Conservation (phyloP, 2,888 invertebrate genomes). For the Steinernema hermaphroditum region DNA sequence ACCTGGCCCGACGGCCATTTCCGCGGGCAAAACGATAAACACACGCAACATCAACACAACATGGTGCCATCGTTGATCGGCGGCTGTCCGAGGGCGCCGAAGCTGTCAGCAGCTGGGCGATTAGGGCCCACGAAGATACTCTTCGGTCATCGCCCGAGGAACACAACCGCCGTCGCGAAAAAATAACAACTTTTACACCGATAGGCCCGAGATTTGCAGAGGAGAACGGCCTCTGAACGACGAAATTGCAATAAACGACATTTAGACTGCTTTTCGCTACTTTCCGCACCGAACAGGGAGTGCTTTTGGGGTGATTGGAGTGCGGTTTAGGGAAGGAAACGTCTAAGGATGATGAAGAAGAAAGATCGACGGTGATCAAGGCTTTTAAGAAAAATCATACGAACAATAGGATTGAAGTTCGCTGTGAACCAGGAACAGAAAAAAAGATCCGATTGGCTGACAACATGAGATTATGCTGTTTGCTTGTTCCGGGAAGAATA, state of each 20-base stretch:
- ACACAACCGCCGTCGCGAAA: neutral
- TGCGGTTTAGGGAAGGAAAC: neutral
- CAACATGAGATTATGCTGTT: no score
- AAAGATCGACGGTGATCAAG: no score
- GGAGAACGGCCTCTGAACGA: neutral
- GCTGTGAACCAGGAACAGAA: no score
- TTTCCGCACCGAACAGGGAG: neutral
- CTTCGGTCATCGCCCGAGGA: neutral
- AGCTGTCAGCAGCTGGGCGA: neutral
- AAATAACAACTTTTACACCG: conserved; percentile 9
- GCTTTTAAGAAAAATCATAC: no score
- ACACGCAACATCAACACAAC: conserved; percentile 28
- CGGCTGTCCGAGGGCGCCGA: conserved; percentile 1
- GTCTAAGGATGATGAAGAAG: no score
- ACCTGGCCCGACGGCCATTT: conserved; percentile 50
- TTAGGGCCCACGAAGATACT: neutral
- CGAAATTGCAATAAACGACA: neutral
- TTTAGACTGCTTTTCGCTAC: neutral
- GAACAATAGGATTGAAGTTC: no score
- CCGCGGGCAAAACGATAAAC: conserved; percentile 44
- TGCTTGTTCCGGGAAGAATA: no score
- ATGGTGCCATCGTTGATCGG: conserved; percentile 22
- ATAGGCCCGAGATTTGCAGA: neutral
- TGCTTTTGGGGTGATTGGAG: neutral
- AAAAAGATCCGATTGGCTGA: no score